Percentiles rank a stretch among this genome's conserved stretches.
phyloP scores from a whole-genome alignment of 92 coral and sea anemone species.

The Zoanthus solanderi region DNA sequence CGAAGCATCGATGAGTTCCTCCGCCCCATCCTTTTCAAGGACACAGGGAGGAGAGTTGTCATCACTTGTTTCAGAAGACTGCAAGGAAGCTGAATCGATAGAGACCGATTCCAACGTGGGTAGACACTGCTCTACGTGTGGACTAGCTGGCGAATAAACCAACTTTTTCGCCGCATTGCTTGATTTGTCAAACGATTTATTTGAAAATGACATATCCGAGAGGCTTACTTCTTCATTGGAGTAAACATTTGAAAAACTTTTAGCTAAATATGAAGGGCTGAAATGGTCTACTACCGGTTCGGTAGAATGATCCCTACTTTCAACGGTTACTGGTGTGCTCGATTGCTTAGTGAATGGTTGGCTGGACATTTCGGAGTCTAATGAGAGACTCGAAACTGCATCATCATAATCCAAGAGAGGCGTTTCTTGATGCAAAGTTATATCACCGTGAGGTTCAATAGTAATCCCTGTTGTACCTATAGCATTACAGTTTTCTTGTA shows the following conservation, averaged over 20 bases:
- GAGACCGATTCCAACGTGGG: constrained; percentile 1
- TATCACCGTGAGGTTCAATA: neutral
- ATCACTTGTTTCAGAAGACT: constrained; percentile 47
- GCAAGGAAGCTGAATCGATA: neutral
- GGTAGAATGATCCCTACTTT: neutral
- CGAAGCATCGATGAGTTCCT: constrained; percentile 79
- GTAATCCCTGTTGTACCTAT: neutral
- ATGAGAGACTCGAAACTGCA: neutral
- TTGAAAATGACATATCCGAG: constrained; percentile 82
- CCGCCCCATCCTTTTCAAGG: constrained; percentile 78
- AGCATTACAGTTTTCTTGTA: neutral
- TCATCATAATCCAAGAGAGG: neutral
- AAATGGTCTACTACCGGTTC: constrained; percentile 19
- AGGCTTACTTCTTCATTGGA: constrained; percentile 73
- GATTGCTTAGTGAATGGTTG: neutral
- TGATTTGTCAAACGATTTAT: constrained; percentile 72
- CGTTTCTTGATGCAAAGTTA: neutral
- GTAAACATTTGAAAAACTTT: constrained; percentile 70
- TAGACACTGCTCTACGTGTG: constrained; percentile 21
- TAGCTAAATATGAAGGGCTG: constrained; percentile 39
- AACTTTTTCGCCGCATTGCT: constrained; percentile 22
- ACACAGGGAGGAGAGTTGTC: constrained; percentile 78
- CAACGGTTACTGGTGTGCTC: constrained; percentile 4
- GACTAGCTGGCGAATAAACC: constrained; percentile 30
- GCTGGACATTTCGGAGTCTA: neutral